Conservation (phyloP, 30 jellyfish, hydroid and myxozoan species). For the Clytia hemisphaerica region DNA sequence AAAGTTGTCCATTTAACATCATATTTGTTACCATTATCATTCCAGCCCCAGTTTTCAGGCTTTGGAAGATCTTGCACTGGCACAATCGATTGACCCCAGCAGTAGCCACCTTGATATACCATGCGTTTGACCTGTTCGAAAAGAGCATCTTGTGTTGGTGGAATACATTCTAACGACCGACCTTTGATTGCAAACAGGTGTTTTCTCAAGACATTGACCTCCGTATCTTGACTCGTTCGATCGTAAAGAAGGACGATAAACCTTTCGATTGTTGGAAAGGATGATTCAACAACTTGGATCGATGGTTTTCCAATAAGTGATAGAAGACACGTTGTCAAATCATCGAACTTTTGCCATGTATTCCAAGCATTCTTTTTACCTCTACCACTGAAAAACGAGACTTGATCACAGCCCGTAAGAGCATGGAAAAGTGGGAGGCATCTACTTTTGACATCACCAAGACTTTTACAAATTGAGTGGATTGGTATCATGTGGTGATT, state of each 20-base stretch:
- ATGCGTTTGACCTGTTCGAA: too few species aligned
- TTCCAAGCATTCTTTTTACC: slow-evolving; percentile 42
- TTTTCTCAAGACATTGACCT: slow-evolving; percentile 25
- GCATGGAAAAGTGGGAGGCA: slow-evolving; percentile 25
- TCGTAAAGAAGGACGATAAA: slow-evolving; percentile 35
- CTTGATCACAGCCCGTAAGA: slow-evolving; percentile 29
- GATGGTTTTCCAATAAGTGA: slow-evolving; percentile 29
- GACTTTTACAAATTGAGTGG: slow-evolving; percentile 3
- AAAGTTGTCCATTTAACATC: slow-evolving; percentile 15
- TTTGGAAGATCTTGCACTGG: slow-evolving; percentile 25
- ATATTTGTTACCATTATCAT: neutral
- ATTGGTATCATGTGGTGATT: slow-evolving; percentile 20
- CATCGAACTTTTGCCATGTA: slow-evolving; percentile 17
- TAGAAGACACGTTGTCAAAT: neutral
- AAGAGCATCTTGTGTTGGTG: too few species aligned
- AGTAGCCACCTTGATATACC: slow-evolving; percentile 36
- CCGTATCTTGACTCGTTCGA: slow-evolving; percentile 30
- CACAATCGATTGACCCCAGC: slow-evolving; percentile 26
- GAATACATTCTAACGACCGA: slow-evolving; percentile 14
- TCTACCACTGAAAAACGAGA: slow-evolving; percentile 34
- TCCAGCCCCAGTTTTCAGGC: slow-evolving; percentile 41
- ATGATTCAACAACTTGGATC: too few species aligned
- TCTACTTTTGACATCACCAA: slow-evolving; percentile 17
- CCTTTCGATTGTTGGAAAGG: slow-evolving; percentile 19
- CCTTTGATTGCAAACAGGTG: slow-evolving; percentile 28